Evolutionary conservation across 2,797 vertebrate species (phyloP), one percentile per base, ranked within the genome.

Genomic region (Lacerta agilis): DNA sequence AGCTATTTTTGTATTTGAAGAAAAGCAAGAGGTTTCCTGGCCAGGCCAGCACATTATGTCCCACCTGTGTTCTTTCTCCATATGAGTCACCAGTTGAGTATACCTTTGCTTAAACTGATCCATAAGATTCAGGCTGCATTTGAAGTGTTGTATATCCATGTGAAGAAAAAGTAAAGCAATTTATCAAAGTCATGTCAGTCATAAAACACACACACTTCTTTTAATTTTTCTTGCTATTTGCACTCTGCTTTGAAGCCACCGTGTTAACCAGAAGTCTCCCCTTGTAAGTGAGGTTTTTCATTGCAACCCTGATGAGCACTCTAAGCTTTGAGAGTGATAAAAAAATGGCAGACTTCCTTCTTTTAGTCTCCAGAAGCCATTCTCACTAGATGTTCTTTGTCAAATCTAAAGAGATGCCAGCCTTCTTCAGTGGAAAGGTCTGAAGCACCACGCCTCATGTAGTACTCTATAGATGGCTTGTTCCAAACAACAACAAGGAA

Each of bases 401-500:
- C 95, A 55, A 97, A 97, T 71, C 95, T 95, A 90, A 98, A 98
- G 64, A 98, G 96, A 87, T 97, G 95, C 97, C 97, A 97, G 58
- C 97, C 96, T 61, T 98, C 97, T 91, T 97, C 93, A 1, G 90
- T 96, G n/a, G 97, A 97, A 79, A 97, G 96, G 85, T 97, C 97
- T 3, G 95, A 95, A 20, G 97, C 96, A 86, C 97, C 96, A 2
- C 78, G 81, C 18, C 91, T 95, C 92, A 94, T 97, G 66, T 97
- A 97, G 90, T 97, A 96, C 85, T 97, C 96, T 8, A 94, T 96
- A 61, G 97, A 97, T 27, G 94, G 85, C 75, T 96, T 95, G 94
- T 97, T 98, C 97, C 97, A 97, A 92, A 96, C 96, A 55, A 96
- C 95, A 1, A 97, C 97, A 29, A 97, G 96, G 91, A 98, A 97